Conservation (phyloP, 2,113 vertebrate species). For the Variabilichromis moorii region DNA sequence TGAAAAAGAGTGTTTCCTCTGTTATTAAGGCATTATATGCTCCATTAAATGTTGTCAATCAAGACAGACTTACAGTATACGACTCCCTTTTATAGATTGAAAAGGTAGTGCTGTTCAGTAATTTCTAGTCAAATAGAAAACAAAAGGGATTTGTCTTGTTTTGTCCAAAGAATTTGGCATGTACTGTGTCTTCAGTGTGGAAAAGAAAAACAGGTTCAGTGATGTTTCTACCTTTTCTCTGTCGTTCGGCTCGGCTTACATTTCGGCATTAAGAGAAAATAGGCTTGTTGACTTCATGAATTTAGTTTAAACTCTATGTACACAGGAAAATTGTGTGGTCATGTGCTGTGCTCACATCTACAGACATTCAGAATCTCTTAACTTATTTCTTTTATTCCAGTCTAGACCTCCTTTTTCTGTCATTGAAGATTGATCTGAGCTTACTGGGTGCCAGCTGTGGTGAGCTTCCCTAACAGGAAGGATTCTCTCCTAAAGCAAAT, state of each 20-base stretch:
- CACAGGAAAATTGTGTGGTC: not conserved
- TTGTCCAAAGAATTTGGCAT: not conserved
- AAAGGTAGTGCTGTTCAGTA: not conserved
- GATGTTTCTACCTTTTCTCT: not conserved
- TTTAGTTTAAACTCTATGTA: not conserved
- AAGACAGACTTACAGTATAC: not conserved
- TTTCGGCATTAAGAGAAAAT: not conserved
- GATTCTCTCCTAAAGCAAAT: not conserved
- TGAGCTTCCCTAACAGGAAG: not conserved
- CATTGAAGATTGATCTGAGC: not conserved
- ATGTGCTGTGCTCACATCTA: not conserved
- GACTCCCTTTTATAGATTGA: not conserved
- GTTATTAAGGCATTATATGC: constrained; percentile 32
- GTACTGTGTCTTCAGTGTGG: not conserved
- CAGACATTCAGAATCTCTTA: constrained; percentile 3
- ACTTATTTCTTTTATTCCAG: not conserved
- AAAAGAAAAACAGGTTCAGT: not conserved
- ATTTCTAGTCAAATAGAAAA: not conserved
- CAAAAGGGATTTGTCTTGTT: not conserved
- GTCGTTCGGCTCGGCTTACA: not conserved
- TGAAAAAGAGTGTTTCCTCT: constrained; percentile 17
- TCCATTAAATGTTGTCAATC: constrained; percentile 25
- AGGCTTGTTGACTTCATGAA: not conserved
- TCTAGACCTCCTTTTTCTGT: constrained; percentile 3
- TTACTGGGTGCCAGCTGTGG: not conserved